Base-by-base conservation (phyloP, 53 echinoderm and acorn worm species). In the Stichopus horrens region DNA sequence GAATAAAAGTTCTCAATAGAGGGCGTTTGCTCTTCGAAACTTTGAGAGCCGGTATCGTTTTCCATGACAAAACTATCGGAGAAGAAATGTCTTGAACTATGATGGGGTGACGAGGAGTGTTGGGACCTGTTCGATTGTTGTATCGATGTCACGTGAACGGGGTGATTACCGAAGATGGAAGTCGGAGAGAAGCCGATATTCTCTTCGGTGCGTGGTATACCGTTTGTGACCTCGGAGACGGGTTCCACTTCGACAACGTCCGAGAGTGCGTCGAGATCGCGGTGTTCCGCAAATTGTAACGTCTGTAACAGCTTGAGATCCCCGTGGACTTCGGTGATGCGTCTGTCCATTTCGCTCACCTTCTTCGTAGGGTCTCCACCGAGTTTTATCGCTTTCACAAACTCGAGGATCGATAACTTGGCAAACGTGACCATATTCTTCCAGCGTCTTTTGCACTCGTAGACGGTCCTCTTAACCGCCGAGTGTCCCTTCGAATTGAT, bases 351-450 rank as follows among this genome's bases (percentile, higher is more conserved):
- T 19, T 73, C 87, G 14, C 55, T 87, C 54, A 87, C 87, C n/a
- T 54, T 75, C 75, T 87, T 87, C 53, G 74, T 16, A 14, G 87
- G 87, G 52, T 74, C 75, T 7, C 74, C 75, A 20, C 87, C 87
- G 11, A 87, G 75, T 73, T 87, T 87, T 19, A 74, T 87, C 20
- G 87, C 87, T 58, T 87, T 87, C 6, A 87, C 55, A 21, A 57
- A 87, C 56, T 87, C 87, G n/a, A 87, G 74, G 54, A 87, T 87
- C 14, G 74, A 74, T 74, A 87, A 54, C 58, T 87, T 87, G 5
- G 87, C 87, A 75, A 87, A 87, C 73, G 87, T 87, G 8, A 87
- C 87, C 87, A 87, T 87, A 23, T 87, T 87, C 57, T 87, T 87
- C 87, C 87, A 87, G 5, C 87, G 54, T 23, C 87, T 87, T 23